phyloP scores from a whole-genome alignment of 2,113 vertebrate species.

The Vulpes lagopus region DNA sequence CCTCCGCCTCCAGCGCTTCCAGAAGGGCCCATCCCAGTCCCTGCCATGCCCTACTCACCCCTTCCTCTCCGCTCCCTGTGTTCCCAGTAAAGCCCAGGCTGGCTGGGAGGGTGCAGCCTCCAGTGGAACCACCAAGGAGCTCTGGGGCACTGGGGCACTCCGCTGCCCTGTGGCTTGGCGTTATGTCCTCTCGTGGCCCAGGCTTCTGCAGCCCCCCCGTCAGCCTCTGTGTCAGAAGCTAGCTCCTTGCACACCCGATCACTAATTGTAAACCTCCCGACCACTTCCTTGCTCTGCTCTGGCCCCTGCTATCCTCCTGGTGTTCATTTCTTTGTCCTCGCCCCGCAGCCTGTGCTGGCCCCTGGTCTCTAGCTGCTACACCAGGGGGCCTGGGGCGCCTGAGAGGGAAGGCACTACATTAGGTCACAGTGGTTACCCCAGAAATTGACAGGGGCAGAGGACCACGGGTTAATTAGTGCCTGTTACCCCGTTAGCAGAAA shows the following conservation, averaged over 20 bases:
- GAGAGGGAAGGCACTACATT: background rate
- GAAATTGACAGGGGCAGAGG: background rate
- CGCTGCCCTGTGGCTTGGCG: rapidly evolving
- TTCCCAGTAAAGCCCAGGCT: background rate
- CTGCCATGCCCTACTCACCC: background rate
- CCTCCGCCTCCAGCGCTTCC: background rate
- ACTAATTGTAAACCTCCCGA: background rate
- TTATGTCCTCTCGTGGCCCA: rapidly evolving
- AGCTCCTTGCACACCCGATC: background rate
- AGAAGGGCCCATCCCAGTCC: background rate
- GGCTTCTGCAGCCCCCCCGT: background rate
- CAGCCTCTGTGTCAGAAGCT: background rate
- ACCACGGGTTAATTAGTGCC: background rate
- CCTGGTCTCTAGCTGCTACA: background rate
- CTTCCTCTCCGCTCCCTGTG: background rate
- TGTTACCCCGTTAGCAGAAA: background rate
- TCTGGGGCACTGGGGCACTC: background rate
- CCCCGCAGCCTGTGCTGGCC: background rate
- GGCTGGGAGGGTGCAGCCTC: background rate
- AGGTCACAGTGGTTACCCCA: background rate
- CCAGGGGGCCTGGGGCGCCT: background rate
- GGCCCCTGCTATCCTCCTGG: background rate
- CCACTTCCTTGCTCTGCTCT: background rate
- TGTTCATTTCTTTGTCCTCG: background rate
- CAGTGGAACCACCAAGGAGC: background rate